Conservation (phyloP, 2,113 vertebrate species). For the Sapajus apella region DNA sequence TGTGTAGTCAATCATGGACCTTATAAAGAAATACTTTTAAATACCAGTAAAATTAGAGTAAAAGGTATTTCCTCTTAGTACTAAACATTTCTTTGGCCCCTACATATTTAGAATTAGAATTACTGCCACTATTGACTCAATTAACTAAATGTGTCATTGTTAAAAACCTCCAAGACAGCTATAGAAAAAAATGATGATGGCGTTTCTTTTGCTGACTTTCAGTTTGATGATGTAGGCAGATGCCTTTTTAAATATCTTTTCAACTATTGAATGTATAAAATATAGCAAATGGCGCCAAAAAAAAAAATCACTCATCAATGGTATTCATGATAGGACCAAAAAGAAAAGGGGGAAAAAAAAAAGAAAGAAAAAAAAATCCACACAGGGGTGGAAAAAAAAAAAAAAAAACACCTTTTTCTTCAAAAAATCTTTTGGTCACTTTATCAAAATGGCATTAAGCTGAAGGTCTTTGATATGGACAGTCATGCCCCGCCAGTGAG, state of each 20-base stretch:
- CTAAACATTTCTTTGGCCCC: not conserved
- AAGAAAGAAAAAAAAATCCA: not conserved
- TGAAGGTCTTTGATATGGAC: not conserved
- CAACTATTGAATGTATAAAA: not conserved
- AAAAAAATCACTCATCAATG: not conserved
- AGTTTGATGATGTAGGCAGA: not conserved
- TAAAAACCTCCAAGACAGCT: not conserved
- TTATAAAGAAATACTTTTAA: not conserved
- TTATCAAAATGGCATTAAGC: not conserved
- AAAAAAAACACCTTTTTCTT: not conserved
- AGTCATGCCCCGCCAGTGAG: not conserved
- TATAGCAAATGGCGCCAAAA: not conserved
- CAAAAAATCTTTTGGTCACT: not conserved
- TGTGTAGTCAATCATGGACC: not conserved
- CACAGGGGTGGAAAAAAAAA: not conserved
- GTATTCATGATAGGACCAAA: not conserved
- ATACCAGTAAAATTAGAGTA: not conserved
- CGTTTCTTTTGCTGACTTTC: not conserved
- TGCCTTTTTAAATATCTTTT: not conserved
- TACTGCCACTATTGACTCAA: not conserved
- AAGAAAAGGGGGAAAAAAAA: not conserved
- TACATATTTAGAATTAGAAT: conserved; percentile 11
- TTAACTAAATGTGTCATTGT: not conserved
- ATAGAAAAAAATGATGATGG: not conserved
- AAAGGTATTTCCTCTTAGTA: not conserved